phyloP scores from a whole-genome alignment of 53 echinoderm and acorn worm species.

The Actinopyga echinites region DNA sequence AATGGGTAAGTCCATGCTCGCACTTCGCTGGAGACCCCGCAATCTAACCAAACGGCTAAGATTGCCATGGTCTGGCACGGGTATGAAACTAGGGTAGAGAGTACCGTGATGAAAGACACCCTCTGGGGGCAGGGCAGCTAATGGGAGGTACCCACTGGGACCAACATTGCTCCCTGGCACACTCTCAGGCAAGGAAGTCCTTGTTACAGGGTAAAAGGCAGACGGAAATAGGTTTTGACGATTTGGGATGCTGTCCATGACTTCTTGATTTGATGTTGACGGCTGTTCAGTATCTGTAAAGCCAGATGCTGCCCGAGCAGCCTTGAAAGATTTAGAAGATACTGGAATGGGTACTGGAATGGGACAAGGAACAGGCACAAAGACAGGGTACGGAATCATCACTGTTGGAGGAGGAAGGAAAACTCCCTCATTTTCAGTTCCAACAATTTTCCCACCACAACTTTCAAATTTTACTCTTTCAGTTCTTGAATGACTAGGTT shows the following conservation, averaged over 20 bases:
- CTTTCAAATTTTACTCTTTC: not conserved
- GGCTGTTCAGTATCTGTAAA: no score
- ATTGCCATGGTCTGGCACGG: not conserved
- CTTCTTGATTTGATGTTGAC: not conserved
- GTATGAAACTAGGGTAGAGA: slow-evolving; percentile 13
- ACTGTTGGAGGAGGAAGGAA: slow-evolving; percentile 83
- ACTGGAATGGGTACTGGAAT: slow-evolving; percentile 94
- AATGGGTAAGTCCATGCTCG: slow-evolving; percentile 75
- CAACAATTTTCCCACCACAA: not conserved
- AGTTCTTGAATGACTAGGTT: not conserved
- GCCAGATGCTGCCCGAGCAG: slow-evolving; percentile 19
- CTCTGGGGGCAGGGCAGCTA: slow-evolving; percentile 22
- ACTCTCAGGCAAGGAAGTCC: slow-evolving; percentile 1
- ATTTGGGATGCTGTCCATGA: slow-evolving; percentile 4
- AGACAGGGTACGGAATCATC: slow-evolving; percentile 92
- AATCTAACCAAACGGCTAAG: slow-evolving; percentile 16
- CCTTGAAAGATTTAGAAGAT: slow-evolving; percentile 63
- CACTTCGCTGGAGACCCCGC: slow-evolving; percentile 75
- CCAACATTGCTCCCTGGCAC: slow-evolving; percentile 12
- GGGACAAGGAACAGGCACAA: slow-evolving; percentile 88
- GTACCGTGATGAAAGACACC: slow-evolving; percentile 33
- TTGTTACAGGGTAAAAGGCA: slow-evolving; percentile 31
- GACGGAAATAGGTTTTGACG: slow-evolving; percentile 38
- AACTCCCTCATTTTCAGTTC: slow-evolving; percentile 2
- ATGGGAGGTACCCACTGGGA: not conserved